Base-by-base conservation (phyloP, 2,113 vertebrate species). In the Python bivittatus region DNA sequence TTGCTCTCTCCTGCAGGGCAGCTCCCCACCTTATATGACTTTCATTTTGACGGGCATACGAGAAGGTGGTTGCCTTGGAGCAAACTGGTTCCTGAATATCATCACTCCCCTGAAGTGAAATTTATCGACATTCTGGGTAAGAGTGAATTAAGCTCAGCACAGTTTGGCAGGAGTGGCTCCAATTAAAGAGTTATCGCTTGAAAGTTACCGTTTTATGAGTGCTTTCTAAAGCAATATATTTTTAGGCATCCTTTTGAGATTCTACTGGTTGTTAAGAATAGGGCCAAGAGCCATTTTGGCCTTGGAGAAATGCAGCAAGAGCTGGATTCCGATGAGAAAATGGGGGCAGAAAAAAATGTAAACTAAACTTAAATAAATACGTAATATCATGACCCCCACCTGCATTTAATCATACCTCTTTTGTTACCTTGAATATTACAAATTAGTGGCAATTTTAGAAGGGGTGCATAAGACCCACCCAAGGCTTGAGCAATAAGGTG, bases 41-140 rank as follows among this genome's bases (percentile, higher is more conserved):
- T 99, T 83, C 99, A 99, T 93, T 99, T 99, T 95, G 98, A 99
- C 94, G 94, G 64, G 15, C 90, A 84, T 12, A 57, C 96, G 89
- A 97, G 97, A 85, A 98, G 96, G 17, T 99, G 99, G 99, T 86
- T 99, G 89, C 98, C 99, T 0, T 99, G 99, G 99, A 98, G 87
- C 84, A 97, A 97, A 0, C 89, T 99, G 92, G 99, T 99, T 52
- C 92, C 98, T 23, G 96, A 98, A 96, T 99, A 99, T 42, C 42
- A 98, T 88, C 98, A 99, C 94, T 93, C 96, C 3, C 96, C 94
- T 20, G 96, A 98, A 85, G 94, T 96, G 94, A 99, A 98, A 92
- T 99, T 99, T 94, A 95, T 98, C 61, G 98, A 99, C 95, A 98
- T 99, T 95, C 96, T 99, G 91, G 99, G 99, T 99, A 96, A 97